phyloP scores from a whole-genome alignment of 2,797 vertebrate species.

The Antennarius maculatus region DNA sequence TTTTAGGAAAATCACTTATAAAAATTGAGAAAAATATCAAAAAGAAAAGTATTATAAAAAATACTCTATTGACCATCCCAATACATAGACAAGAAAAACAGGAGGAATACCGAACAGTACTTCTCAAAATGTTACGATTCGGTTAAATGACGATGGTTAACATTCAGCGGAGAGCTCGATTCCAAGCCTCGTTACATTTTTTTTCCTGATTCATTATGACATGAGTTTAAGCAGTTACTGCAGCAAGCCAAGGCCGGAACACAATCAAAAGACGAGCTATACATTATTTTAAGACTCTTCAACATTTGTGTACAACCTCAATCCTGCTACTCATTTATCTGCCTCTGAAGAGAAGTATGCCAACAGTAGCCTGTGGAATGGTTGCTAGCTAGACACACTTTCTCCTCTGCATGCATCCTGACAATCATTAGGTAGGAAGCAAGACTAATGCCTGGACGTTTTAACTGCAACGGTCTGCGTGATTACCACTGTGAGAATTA shows the following conservation, averaged over 20 bases:
- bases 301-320: slow-evolving; percentile 43
- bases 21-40: slow-evolving; percentile 82
- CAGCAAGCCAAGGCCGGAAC: slow-evolving; percentile 32
- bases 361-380: slow-evolving; percentile 15
- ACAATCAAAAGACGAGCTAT: slow-evolving; percentile 49
- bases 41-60: slow-evolving; percentile 84
- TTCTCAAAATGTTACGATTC: slow-evolving; percentile 46
- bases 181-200: slow-evolving; percentile 49
- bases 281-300: slow-evolving; percentile 51
- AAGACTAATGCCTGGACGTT: slow-evolving; percentile 21
- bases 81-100: slow-evolving; percentile 62
- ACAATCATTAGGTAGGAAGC: slow-evolving; percentile 19
- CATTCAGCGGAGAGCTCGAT: slow-evolving; percentile 65
- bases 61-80: slow-evolving; percentile 77
- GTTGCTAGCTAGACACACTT: slow-evolving; percentile 21
- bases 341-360: slow-evolving; percentile 25
- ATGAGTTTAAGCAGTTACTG: slow-evolving; percentile 31
- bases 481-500: slow-evolving; percentile 1
- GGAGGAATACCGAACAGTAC: slow-evolving; percentile 64
- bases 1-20: slow-evolving; percentile 79
- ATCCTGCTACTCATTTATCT: slow-evolving; percentile 26
- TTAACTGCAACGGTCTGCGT: slow-evolving; percentile 8
- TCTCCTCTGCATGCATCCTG: slow-evolving; percentile 18
- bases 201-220: slow-evolving; percentile 43
- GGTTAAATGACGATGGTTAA: slow-evolving; percentile 53